These are phyloP conservation scores for Sarcophaga subvicina DNA, from an alignment of 2,888 invertebrate genomes.

Conservation along the genomic window DNA sequence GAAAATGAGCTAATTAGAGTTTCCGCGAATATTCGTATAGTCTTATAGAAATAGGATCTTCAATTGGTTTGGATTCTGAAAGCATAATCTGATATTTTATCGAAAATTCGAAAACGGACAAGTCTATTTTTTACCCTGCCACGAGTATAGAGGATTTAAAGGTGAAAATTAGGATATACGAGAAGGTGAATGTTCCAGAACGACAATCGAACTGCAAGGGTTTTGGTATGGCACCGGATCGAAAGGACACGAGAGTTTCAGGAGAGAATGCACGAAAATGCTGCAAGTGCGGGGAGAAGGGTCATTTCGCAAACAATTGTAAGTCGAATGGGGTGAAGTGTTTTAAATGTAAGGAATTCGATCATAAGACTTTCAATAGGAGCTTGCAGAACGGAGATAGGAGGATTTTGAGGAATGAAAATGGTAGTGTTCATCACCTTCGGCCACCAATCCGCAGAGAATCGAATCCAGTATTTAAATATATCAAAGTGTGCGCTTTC, in stretches of 20 bases:
- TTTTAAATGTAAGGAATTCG: neutral
- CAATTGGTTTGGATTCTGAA: neutral
- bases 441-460: too few species aligned
- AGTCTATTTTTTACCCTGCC: constrained; percentile 10
- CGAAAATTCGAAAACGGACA: neutral
- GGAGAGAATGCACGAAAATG: neutral
- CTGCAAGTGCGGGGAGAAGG: constrained; percentile 33
- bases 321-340: neutral
- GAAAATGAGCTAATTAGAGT: too few species aligned
- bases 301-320: constrained; percentile 18
- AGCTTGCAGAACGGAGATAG: too few species aligned
- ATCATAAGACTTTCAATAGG: constrained; percentile 1
- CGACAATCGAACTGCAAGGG: too few species aligned
- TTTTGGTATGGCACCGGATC: too few species aligned
- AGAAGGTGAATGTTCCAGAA: too few species aligned
- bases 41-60: constrained; percentile 22
- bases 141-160: constrained; percentile 21
- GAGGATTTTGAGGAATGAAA: too few species aligned
- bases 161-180: neutral
- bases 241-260: too few species aligned
- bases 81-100: neutral
- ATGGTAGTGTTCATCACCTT: too few species aligned
- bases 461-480: too few species aligned
- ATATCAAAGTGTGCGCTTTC: too few species aligned
- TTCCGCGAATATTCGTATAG: too few species aligned